A percentile compares a stretch with the other conserved stretches of the same genome.
Conservation (phyloP, 2,113 vertebrate genomes). For the Chamaetylas fuelleborni region DNA sequence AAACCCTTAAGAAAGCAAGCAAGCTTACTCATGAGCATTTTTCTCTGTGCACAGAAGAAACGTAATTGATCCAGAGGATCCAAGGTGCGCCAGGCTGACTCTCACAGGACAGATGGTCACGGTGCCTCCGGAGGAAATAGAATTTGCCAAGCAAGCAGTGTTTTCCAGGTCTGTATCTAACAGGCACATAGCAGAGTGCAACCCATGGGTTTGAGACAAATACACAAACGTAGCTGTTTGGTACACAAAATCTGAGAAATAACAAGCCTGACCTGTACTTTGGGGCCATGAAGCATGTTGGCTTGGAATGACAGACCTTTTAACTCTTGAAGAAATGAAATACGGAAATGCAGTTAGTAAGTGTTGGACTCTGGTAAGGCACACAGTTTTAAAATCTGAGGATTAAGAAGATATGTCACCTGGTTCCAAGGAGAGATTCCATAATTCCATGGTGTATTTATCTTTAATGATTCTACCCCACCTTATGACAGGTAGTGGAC, state of each 20-base stretch:
- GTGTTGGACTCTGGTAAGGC: not conserved
- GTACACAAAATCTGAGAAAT: not conserved
- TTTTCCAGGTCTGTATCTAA: slow-evolving; percentile 77
- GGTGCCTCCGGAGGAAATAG: slow-evolving; percentile 79
- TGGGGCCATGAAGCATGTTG: not conserved
- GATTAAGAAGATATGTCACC: not conserved
- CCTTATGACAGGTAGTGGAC: not conserved
- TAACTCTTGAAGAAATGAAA: not conserved
- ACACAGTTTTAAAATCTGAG: not conserved
- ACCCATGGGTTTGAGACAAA: not conserved
- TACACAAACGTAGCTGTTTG: not conserved
- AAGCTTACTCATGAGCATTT: not conserved
- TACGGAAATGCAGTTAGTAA: not conserved
- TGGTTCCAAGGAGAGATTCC: not conserved
- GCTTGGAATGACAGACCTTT: not conserved
- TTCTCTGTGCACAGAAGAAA: slow-evolving; percentile 79
- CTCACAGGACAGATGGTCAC: slow-evolving; percentile 84
- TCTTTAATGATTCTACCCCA: not conserved
- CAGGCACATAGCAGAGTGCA: not conserved
- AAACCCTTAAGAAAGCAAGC: not conserved
- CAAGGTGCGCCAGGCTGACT: slow-evolving; percentile 83
- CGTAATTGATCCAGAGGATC: slow-evolving; percentile 83
- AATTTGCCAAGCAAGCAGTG: slow-evolving; percentile 86
- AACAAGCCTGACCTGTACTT: not conserved
- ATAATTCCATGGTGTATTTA: not conserved